Evolutionary conservation across 2,888 invertebrate genomes (phyloP).

Genomic region (Limnephilus auricula): DNA sequence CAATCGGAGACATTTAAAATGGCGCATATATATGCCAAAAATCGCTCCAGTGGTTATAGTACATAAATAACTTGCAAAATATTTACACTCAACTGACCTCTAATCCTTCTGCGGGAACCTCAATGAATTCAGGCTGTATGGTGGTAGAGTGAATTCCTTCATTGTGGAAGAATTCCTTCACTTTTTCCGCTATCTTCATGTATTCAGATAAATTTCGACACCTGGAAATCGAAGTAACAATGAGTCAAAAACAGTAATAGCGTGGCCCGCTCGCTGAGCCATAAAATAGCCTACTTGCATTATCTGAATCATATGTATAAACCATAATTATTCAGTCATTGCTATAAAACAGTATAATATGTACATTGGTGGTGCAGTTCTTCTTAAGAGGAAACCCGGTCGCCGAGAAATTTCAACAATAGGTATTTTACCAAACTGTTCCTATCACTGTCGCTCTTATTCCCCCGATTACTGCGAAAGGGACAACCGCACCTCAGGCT

Average conservation of each 20-base stretch:
- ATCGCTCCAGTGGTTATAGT: no score
- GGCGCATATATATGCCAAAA: no score
- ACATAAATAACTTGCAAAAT: background rate
- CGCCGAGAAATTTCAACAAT: no score
- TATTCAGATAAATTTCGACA: slow-evolving; percentile 97
- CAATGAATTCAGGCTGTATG: slow-evolving; percentile 98
- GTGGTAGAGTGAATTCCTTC: slow-evolving; percentile 99
- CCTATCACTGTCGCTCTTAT: no score
- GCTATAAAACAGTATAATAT: no score
- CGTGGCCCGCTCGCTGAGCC: background rate
- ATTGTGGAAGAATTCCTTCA: slow-evolving; percentile 98
- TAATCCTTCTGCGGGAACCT: slow-evolving; percentile 80
- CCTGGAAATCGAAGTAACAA: slow-evolving; percentile 71
- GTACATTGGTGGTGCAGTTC: background rate
- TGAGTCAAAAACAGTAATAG: background rate
- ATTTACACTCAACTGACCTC: slow-evolving; percentile 70
- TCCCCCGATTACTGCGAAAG: no score
- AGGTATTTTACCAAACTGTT: no score
- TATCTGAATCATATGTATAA: background rate
- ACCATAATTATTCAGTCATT: background rate
- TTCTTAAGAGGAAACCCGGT: no score
- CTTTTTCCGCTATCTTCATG: slow-evolving; percentile 97
- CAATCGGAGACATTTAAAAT: no score
- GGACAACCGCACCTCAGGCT: no score
- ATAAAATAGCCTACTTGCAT: background rate